phyloP scores from a whole-genome alignment of 1,140 invertebrate genomes.

The Tetramorium parvispinum region DNA sequence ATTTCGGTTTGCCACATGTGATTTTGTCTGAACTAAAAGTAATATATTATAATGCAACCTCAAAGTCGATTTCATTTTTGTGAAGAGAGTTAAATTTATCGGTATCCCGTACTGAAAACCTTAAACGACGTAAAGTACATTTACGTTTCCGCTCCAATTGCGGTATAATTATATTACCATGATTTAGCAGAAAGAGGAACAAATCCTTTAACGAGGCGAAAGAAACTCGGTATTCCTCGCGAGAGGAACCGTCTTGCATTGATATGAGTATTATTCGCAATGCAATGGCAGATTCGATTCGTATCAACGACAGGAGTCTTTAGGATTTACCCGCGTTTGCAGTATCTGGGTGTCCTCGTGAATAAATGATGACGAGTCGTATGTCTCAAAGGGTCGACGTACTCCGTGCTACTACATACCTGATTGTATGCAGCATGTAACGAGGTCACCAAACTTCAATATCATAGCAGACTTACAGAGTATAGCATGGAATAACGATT shows the following conservation, averaged over 20 bases:
- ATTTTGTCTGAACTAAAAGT: neutral
- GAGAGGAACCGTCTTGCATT: neutral
- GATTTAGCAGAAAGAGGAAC: constrained; percentile 33
- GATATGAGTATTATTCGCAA: constrained; percentile 34
- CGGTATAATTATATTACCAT: constrained; percentile 32
- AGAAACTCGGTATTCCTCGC: neutral
- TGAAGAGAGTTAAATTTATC: constrained; percentile 10
- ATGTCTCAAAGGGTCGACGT: constrained; percentile 53
- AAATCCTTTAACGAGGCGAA: constrained; percentile 49
- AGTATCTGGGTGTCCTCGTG: constrained; percentile 57
- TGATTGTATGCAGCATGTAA: constrained; percentile 50
- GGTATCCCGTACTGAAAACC: constrained; percentile 7
- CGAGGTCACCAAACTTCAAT: constrained; percentile 50
- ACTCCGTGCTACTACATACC: constrained; percentile 30
- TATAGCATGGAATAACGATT: constrained; percentile 1
- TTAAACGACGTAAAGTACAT: constrained; percentile 18
- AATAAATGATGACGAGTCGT: constrained; percentile 55
- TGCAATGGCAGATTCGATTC: constrained; percentile 35
- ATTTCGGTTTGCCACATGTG: neutral
- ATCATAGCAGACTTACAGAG: constrained; percentile 18
- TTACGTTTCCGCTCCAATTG: constrained; percentile 42
- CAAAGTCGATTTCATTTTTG: neutral
- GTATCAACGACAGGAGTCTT: constrained; percentile 47
- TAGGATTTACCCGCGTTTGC: constrained; percentile 42
- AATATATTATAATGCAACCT: neutral